phyloP scores from a whole-genome alignment of 2,797 vertebrate species.

The Onychomys torridus region DNA sequence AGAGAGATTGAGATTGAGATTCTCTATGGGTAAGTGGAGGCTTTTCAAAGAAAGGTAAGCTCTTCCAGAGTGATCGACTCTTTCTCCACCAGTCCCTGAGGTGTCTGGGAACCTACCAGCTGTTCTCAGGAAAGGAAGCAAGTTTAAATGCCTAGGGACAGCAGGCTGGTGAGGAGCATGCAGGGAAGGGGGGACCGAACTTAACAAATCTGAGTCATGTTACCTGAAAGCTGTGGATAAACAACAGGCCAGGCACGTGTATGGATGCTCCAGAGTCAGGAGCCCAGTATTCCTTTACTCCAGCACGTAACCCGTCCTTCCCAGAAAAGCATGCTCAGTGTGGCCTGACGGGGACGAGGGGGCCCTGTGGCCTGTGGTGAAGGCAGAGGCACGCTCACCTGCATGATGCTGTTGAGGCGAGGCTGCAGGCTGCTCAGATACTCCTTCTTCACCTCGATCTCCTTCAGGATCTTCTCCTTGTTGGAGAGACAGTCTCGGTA shows the following conservation, averaged over 20 bases:
- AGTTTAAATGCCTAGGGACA: background rate
- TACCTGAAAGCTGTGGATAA: background rate
- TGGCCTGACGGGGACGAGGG: background rate
- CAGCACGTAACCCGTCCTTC: background rate
- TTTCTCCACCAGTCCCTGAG: background rate
- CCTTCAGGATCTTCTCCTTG: constrained; percentile 98
- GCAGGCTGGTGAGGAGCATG: background rate
- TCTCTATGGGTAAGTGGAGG: background rate
- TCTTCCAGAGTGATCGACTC: background rate
- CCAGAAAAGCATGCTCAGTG: background rate
- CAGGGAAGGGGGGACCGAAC: background rate
- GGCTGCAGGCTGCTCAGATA: constrained; percentile 97
- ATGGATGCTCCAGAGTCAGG: background rate
- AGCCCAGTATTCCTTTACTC: background rate
- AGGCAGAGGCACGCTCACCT: constrained; percentile 87
- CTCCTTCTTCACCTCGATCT: constrained; percentile 98
- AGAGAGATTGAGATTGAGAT: background rate
- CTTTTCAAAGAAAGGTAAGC: background rate
- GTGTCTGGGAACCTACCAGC: background rate
- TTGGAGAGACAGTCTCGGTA: constrained; percentile 94
- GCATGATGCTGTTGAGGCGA: constrained; percentile 98
- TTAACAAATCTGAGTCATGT: background rate
- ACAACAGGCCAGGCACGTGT: background rate
- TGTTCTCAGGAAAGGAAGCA: background rate
- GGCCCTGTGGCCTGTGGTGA: background rate